Base-by-base conservation (phyloP, 2,113 vertebrate species). In the Nothobranchius furzeri region DNA sequence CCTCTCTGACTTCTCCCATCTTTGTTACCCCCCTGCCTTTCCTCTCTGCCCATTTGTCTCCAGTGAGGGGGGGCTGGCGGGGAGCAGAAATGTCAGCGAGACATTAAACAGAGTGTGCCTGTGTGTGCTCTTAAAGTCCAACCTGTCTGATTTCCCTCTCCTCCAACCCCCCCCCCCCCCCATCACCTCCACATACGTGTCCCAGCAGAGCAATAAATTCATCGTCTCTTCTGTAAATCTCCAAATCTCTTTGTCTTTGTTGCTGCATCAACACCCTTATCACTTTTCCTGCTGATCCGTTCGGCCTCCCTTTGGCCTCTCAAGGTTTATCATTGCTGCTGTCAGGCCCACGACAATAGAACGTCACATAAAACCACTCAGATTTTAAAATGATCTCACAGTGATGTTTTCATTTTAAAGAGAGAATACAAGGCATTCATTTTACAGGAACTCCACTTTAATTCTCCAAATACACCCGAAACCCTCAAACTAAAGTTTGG, bases 1-100 rank as follows among this genome's bases (percentile, higher is more conserved):
- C 79, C 60, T 85, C 83, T 68, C 68, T 73, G 68, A 65, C 57
- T 40, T 78, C 51, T 61, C 73, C 50, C 61, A 55, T 64, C 60
- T 52, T 3, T 4, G 30, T 62, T 58, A 48, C 15, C 11, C 14
- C 36, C 45, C 51, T 20, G 60, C 64, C 82, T 60, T 78, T 66
- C 73, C 73, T 73, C 60, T 65, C 64, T 68, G 67, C 64, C 68
- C 83, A 77, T 85, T 71, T 49, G 55, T 87, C 84, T 84, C 73
- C 67, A 78, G 76, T 14, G 62, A 72, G 78, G 64, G 75, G 88
- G 83, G 73, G 37, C 9, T 78, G 72, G 68, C 62, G 76, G 85
- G 86, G 84, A 89, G 87, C 84, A 90, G 89, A 93, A 94, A 94
- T 93, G 93, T 94, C 92, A 93, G 90, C 17, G 74, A 93, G 92